Conservation (phyloP, 2,113 vertebrate genomes). For the Anguilla japonica region DNA sequence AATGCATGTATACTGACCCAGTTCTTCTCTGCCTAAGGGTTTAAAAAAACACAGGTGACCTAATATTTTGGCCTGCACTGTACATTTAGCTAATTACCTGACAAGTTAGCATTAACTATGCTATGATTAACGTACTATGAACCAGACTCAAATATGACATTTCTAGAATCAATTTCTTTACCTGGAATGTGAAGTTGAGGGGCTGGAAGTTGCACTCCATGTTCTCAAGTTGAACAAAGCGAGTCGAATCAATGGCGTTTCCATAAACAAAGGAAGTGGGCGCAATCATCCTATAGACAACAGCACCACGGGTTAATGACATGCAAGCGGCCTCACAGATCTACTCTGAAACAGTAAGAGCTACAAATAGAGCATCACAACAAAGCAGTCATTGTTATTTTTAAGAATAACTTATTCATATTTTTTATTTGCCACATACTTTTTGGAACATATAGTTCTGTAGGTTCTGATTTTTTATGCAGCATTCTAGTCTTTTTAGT, state of each 20-base stretch:
- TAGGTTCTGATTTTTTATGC: too few species aligned
- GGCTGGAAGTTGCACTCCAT: constrained; percentile 90
- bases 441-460: too few species aligned
- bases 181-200: constrained; percentile 94
- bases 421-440: too few species aligned
- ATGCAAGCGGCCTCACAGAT: not conserved
- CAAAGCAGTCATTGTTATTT: not conserved
- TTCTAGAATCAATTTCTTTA: constrained; percentile 49
- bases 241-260: constrained; percentile 82
- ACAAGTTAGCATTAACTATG: too few species aligned
- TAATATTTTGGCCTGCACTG: too few species aligned
- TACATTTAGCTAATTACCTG: too few species aligned
- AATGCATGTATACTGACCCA: too few species aligned
- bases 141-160: not conserved
- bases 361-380: not conserved
- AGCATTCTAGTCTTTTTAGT: too few species aligned
- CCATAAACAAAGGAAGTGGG: constrained; percentile 91
- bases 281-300: constrained; percentile 77
- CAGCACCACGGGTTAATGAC: constrained; percentile 20
- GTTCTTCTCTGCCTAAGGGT: too few species aligned
- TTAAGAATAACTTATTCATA: not conserved
- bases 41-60: too few species aligned
- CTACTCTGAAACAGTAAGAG: not conserved
- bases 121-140: not conserved
- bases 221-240: constrained; percentile 82